Evolutionary conservation across 2,888 invertebrate species (phyloP).

Genomic region (Dryococelus australis): DNA sequence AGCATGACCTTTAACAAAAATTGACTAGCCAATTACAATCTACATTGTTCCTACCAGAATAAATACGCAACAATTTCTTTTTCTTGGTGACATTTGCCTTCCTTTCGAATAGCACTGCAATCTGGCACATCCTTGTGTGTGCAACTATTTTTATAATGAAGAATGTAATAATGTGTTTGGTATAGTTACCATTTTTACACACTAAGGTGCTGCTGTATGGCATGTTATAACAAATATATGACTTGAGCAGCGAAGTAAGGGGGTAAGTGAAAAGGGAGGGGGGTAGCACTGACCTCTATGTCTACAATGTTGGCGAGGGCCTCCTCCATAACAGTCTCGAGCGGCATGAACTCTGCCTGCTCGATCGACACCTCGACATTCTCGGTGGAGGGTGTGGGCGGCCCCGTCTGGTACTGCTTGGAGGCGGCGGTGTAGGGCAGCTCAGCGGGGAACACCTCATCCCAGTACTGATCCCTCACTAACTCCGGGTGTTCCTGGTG

Average conservation of each 20-base stretch:
- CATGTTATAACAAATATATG: too few species aligned
- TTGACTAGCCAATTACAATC: not conserved
- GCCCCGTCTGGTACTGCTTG: slow-evolving; percentile 58
- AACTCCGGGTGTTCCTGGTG: slow-evolving; percentile 57
- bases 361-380: slow-evolving; percentile 48
- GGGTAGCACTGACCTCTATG: slow-evolving; percentile 39
- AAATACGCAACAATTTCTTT: too few species aligned
- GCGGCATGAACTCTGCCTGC: slow-evolving; percentile 47
- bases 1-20: not conserved
- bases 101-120: too few species aligned
- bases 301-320: slow-evolving; percentile 36
- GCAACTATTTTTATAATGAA: too few species aligned
- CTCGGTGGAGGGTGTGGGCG: slow-evolving; percentile 58
- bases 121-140: too few species aligned
- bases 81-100: too few species aligned
- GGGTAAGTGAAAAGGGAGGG: too few species aligned
- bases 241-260: too few species aligned
- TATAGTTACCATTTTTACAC: too few species aligned
- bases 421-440: slow-evolving; percentile 61
- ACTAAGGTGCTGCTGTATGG: too few species aligned
- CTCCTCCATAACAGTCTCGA: slow-evolving; percentile 39
- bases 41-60: too few species aligned
- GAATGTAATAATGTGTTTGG: too few species aligned
- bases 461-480: slow-evolving; percentile 59
- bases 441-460: slow-evolving; percentile 56